These are phyloP conservation scores for Paraplagusia blochii DNA, from an alignment of 2,113 vertebrate genomes.

Conservation along the genomic window DNA sequence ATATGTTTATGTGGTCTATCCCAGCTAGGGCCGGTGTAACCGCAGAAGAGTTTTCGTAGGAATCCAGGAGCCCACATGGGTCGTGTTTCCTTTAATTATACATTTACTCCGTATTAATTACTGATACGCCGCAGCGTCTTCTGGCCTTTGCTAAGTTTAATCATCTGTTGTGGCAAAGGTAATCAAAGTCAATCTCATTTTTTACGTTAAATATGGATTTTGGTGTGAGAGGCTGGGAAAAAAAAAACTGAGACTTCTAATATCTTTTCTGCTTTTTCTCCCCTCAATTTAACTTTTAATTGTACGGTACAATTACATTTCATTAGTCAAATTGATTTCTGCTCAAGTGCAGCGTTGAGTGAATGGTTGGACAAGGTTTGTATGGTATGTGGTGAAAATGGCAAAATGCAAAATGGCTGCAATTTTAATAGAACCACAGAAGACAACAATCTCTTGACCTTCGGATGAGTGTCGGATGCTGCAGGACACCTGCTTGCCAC, in stretches of 20 bases:
- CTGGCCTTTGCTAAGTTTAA: too few relatives aligned
- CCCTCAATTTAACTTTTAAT: conserved; percentile 49
- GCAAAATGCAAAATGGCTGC: not conserved
- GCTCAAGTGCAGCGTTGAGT: conserved; percentile 24
- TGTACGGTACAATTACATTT: conserved; percentile 59
- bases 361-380: not conserved
- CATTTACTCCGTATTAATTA: conserved; percentile 50
- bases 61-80: conserved; percentile 74
- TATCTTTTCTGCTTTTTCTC: conserved; percentile 21
- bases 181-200: conserved; percentile 10
- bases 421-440: too few relatives aligned
- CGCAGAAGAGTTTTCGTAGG: conserved; percentile 90
- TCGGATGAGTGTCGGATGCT: too few relatives aligned
- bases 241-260: conserved; percentile 13
- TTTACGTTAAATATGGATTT: conserved; percentile 22
- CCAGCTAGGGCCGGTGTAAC: conserved; percentile 83
- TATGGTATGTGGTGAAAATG: conserved; percentile 1
- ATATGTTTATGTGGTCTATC: conserved; percentile 86
- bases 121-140: too few relatives aligned
- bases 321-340: conserved; percentile 56
- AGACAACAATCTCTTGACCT: too few relatives aligned
- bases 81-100: conserved; percentile 69
- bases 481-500: too few relatives aligned
- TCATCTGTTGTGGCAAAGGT: not conserved
- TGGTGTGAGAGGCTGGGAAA: conserved; percentile 4